These are phyloP conservation scores for Turnix velox DNA, from an alignment of 2,113 vertebrate genomes.

Conservation along the genomic window DNA sequence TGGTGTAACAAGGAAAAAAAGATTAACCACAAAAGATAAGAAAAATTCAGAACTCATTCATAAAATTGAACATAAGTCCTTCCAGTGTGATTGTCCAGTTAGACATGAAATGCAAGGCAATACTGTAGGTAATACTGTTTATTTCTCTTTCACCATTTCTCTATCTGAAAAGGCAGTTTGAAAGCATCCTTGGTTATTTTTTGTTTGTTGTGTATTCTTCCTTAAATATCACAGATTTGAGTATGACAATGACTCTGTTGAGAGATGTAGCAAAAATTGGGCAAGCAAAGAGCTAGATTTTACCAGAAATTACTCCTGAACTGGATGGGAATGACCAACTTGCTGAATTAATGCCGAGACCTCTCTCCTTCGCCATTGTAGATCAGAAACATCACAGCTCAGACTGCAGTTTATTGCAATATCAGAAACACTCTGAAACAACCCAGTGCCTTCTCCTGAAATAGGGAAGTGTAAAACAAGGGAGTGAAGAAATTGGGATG, in stretches of 20 bases:
- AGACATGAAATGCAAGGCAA: not conserved
- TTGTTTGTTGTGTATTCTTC: not conserved
- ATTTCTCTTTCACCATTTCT: not conserved
- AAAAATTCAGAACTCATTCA: conserved; percentile 1
- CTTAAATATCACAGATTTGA: not conserved
- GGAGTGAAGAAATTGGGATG: not conserved
- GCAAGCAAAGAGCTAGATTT: not conserved
- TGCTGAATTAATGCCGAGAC: not conserved
- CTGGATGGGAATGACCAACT: not conserved
- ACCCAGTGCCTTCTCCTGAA: not conserved
- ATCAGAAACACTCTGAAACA: not conserved
- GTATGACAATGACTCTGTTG: not conserved
- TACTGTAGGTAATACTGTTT: not conserved
- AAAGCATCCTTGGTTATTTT: not conserved
- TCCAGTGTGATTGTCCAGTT: not conserved
- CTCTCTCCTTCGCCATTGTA: not conserved
- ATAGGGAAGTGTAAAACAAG: not conserved
- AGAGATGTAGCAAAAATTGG: not conserved
- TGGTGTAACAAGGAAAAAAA: not conserved
- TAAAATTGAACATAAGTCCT: conserved; percentile 6
- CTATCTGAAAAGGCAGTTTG: not conserved
- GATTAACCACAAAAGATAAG: not conserved
- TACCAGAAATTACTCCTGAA: not conserved
- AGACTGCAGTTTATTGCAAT: not conserved
- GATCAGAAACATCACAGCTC: not conserved